Evolutionary conservation across 2,888 invertebrate genomes (phyloP).

Genomic region (Ichneumon xanthorius): DNA sequence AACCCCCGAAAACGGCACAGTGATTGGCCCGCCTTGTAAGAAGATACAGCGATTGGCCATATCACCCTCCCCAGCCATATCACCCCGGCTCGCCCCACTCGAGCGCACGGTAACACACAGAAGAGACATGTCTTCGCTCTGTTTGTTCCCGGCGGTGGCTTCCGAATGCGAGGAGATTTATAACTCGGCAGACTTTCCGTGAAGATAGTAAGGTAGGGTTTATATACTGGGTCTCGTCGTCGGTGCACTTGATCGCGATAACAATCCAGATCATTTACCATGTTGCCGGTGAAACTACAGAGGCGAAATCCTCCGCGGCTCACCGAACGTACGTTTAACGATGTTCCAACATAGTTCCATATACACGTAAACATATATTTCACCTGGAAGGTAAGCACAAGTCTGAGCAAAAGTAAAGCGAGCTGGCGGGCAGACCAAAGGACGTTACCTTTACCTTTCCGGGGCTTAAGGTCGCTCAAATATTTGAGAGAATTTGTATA

Average conservation of each 20-base stretch:
- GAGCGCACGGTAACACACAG: neutral
- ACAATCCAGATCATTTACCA: slow-evolving; percentile 45
- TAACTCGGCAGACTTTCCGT: slow-evolving; percentile 19
- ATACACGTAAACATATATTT: neutral
- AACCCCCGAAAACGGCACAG: no score
- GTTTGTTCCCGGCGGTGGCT: slow-evolving; percentile 31
- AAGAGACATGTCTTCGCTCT: neutral
- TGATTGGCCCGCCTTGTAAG: no score
- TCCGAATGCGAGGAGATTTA: slow-evolving; percentile 51
- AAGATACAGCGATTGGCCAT: no score
- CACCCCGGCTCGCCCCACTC: no score
- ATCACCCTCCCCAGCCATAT: no score
- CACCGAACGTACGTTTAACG: neutral
- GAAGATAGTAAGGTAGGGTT: slow-evolving; percentile 8
- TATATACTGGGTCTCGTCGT: slow-evolving; percentile 5
- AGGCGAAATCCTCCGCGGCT: slow-evolving; percentile 6
- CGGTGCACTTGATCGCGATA: slow-evolving; percentile 54
- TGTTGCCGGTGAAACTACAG: slow-evolving; percentile 33
- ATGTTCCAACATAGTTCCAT: neutral
- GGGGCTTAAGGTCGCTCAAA: slow-evolving; percentile 64
- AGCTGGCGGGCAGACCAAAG: neutral
- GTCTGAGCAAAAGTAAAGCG: slow-evolving; percentile 6
- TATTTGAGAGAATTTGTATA: slow-evolving; percentile 70
- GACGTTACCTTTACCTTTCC: slow-evolving; percentile 7
- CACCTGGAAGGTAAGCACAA: neutral